Evolutionary conservation across 2,888 invertebrate species (phyloP).

Genomic region (Lamproptera curius): DNA sequence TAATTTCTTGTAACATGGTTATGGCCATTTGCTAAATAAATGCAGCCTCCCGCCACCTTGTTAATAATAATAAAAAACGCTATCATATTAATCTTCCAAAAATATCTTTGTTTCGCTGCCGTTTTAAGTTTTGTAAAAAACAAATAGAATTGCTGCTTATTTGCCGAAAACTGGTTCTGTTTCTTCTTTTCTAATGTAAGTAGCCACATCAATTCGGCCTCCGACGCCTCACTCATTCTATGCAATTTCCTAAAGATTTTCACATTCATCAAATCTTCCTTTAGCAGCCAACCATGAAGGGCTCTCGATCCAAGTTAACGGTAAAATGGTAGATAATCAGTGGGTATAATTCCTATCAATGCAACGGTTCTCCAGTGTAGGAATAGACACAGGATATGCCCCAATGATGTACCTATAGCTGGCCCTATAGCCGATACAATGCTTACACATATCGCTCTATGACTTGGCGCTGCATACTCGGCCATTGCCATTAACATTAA

Average conservation of each 20-base stretch:
- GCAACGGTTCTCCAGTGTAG: conserved; percentile 28
- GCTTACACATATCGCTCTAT: conserved; percentile 5
- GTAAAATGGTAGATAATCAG: conserved; percentile 19
- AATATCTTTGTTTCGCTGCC: conserved; percentile 22
- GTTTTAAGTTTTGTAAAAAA: conserved; percentile 12
- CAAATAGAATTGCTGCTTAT: conserved; percentile 10
- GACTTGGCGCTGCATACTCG: conserved; percentile 20
- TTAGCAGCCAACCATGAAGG: conserved; percentile 30
- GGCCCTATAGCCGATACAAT: conserved; percentile 19
- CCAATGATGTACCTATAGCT: conserved; percentile 22
- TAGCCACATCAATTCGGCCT: conserved; percentile 15
- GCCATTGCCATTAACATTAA: conserved; percentile 14
- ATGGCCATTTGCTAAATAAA: conserved; percentile 27
- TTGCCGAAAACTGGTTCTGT: conserved; percentile 2
- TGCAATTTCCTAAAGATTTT: conserved; percentile 21
- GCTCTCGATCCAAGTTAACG: conserved; percentile 28
- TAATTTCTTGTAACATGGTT: conserved; percentile 30
- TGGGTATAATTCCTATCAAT: conserved; percentile 25
- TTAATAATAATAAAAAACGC: conserved; percentile 16
- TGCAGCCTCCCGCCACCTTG: conserved; percentile 23
- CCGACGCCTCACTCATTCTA: conserved; percentile 13
- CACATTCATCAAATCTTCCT: conserved; percentile 27
- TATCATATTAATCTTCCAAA: conserved; percentile 23
- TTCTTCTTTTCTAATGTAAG: conserved; percentile 6
- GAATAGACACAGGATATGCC: conserved; percentile 24